Base-by-base conservation (phyloP, 2,888 invertebrate species). In the Keiferia lycopersicella region DNA sequence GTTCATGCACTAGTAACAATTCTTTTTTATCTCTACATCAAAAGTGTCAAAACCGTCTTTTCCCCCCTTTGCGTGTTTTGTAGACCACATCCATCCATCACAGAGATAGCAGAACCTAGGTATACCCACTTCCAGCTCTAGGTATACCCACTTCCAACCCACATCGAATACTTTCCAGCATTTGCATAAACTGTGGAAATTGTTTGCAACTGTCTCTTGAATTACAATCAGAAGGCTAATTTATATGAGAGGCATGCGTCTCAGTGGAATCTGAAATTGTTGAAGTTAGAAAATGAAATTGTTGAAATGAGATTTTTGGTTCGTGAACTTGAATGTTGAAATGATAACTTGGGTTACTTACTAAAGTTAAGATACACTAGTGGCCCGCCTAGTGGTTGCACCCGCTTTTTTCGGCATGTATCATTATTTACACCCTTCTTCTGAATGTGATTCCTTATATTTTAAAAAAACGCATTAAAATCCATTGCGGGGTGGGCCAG, bases 81-180 rank as follows among this genome's bases (percentile, higher is more conserved):
- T n/a, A n/a, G n/a, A n/a, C n/a, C n/a, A 71, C 75, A 75, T 64
- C 85, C 78, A 88, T 89, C 83, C 84, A 87, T 88, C 87, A 89
- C 79, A 66, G 66, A 84, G 88, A 89, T 89, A 89, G 83, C 79
- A 61, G 14, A n/a, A 71, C 45, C n/a, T 7, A 45, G 45, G n/a
- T n/a, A 14, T 41, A 41, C 41, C 41, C 6, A 26, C 3, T 26
- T n/a, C n/a, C n/a, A 26, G 26, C 3, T n/a, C n/a, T 26, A 26
- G 26, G 34, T 34, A 34, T 34, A 34, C 8, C 34, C 34, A 8
- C 34, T 34, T 34, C 10, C 26, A 26, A 26, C 71, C 69, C 74
- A 73, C 77, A 79, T 34, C 34, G 56, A 85, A 84, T 82, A 82
- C 83, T 80, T 78, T 74, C 66, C 34, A 7, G 4, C 51, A 61